phyloP scores from a whole-genome alignment of 2,888 invertebrate species.

The Scrobipalpa costella region DNA sequence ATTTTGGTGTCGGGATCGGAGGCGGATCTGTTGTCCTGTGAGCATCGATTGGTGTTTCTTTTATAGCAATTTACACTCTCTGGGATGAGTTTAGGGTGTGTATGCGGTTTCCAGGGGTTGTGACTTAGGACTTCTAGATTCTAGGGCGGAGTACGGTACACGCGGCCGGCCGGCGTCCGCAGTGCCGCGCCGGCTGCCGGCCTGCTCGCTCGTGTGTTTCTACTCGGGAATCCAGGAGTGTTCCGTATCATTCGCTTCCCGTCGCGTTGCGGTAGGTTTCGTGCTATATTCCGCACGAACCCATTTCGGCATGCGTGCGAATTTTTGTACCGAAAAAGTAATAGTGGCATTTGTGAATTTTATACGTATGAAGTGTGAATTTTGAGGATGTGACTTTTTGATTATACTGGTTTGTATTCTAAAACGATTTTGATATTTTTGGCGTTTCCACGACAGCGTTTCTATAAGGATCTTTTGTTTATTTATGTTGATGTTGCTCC shows the following conservation, averaged over 20 bases:
- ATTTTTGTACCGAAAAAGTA: constrained; percentile 46
- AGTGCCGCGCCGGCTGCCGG: constrained; percentile 75
- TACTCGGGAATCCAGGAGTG: constrained; percentile 44
- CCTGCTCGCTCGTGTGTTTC: constrained; percentile 53
- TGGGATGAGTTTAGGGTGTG: constrained; percentile 39
- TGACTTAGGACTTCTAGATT: constrained; percentile 61
- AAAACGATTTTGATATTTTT: neutral
- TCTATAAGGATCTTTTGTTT: constrained; percentile 19
- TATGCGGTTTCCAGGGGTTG: constrained; percentile 38
- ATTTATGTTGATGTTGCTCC: constrained; percentile 16
- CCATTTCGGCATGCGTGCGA: constrained; percentile 41
- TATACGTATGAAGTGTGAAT: constrained; percentile 29
- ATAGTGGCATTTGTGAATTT: constrained; percentile 31
- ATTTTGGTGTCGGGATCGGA: constrained; percentile 58
- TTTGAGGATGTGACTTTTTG: constrained; percentile 34
- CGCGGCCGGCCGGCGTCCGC: constrained; percentile 63
- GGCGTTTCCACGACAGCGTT: constrained; percentile 23
- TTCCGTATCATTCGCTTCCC: constrained; percentile 50
- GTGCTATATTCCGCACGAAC: constrained; percentile 44
- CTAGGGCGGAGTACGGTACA: constrained; percentile 42
- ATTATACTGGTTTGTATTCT: constrained; percentile 20
- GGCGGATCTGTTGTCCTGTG: constrained; percentile 77
- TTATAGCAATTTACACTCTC: constrained; percentile 42
- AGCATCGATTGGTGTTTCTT: constrained; percentile 70
- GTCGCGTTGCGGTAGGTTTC: constrained; percentile 69